These are phyloP conservation scores for Dufourea novaeangliae DNA, from an alignment of 1,140 invertebrate genomes.

Conservation along the genomic window DNA sequence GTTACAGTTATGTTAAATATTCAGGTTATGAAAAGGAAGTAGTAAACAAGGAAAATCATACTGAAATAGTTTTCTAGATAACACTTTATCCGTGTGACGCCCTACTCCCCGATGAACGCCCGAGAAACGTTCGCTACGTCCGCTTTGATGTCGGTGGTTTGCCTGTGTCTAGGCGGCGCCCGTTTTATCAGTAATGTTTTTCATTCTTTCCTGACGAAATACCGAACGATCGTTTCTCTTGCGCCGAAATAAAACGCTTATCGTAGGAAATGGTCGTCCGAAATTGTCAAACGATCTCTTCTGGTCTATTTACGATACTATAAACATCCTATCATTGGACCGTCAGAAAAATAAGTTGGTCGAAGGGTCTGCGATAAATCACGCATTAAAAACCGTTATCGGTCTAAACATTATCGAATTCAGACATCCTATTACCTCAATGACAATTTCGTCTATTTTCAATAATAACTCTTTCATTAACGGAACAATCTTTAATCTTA, in stretches of 20 bases:
- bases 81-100: too few species aligned
- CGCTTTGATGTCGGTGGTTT: background rate
- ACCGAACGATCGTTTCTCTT: background rate
- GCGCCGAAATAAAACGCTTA: background rate
- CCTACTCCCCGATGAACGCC: background rate
- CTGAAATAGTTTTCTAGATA: too few species aligned
- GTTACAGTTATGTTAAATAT: too few species aligned
- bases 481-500: too few species aligned
- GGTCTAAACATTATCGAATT: background rate
- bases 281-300: background rate
- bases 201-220: background rate
- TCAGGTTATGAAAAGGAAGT: too few species aligned
- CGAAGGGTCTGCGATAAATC: constrained; percentile 21
- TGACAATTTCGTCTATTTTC: background rate
- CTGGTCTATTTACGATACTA: background rate
- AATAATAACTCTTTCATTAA: background rate
- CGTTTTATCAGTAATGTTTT: constrained; percentile 15
- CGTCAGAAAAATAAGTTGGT: background rate
- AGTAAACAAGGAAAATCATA: too few species aligned
- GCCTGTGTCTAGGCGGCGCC: constrained; percentile 13
- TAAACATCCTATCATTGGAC: background rate
- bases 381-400: background rate
- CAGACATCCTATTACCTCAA: background rate
- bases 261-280: background rate
- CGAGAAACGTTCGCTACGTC: background rate